Conservation (phyloP, 2,113 vertebrate species). For the Corvus hawaiiensis region DNA sequence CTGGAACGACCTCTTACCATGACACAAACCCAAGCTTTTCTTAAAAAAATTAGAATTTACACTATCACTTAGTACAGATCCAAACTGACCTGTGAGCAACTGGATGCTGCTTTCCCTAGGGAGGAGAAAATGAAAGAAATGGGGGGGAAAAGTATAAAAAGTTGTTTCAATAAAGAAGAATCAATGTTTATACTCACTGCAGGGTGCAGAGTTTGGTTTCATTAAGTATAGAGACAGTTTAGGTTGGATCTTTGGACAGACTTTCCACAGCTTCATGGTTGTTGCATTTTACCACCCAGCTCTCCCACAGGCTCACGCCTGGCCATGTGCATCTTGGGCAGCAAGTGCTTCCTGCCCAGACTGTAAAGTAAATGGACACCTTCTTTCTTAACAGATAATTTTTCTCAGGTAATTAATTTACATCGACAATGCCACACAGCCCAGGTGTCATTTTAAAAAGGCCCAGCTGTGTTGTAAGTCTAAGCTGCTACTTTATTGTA, state of each 20-base stretch:
- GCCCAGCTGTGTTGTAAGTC: background rate
- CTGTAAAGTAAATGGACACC: background rate
- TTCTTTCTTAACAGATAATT: background rate
- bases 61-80: background rate
- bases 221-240: background rate
- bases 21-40: background rate
- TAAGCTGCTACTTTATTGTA: background rate
- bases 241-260: background rate
- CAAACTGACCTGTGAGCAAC: background rate
- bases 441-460: background rate
- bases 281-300: background rate
- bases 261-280: background rate
- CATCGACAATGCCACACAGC: accelerated
- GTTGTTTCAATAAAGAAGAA: background rate
- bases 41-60: background rate
- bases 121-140: background rate
- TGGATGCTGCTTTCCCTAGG: background rate
- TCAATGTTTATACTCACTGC: background rate
- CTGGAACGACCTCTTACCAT: background rate
- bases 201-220: background rate
- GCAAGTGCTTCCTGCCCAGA: background rate
- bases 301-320: background rate
- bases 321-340: accelerated
- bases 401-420: background rate
- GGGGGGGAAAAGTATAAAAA: accelerated